phyloP scores from a whole-genome alignment of 2,888 invertebrate genomes.

The Acanthosoma haemorrhoidale region DNA sequence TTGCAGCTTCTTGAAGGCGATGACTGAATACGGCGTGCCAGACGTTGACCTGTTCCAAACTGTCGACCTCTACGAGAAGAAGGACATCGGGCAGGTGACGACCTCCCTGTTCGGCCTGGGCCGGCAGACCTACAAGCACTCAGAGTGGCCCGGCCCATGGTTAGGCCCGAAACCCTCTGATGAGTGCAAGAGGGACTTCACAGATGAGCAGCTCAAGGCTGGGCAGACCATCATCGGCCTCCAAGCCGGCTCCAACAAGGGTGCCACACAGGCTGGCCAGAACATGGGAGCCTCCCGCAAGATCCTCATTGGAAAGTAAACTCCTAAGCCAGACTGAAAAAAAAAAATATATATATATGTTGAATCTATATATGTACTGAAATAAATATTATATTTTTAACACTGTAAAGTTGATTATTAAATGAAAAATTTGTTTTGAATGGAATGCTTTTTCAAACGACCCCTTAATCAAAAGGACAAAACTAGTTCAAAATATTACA shows the following conservation, averaged over 20 bases:
- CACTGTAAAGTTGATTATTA: neutral
- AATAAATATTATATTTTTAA: neutral
- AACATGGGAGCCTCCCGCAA: conserved; percentile 86
- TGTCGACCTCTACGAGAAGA: conserved; percentile 92
- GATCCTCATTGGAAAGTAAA: conserved; percentile 84
- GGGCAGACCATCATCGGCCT: conserved; percentile 87
- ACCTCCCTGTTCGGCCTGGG: conserved; percentile 81
- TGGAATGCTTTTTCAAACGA: neutral
- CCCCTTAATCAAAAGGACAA: too few species aligned
- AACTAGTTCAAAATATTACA: too few species aligned
- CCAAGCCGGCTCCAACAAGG: conserved; percentile 94
- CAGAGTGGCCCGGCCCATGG: conserved; percentile 79
- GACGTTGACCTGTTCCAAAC: conserved; percentile 95
- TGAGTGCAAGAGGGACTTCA: conserved; percentile 90
- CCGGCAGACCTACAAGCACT: conserved; percentile 78
- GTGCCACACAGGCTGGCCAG: conserved; percentile 85
- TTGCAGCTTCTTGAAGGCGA: conserved; percentile 76
- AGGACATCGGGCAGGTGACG: conserved; percentile 75
- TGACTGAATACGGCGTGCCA: conserved; percentile 80
- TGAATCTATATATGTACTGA: neutral
- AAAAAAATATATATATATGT: neutral
- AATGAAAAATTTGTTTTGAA: neutral
- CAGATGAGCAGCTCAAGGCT: conserved; percentile 82
- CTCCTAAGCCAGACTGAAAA: neutral
- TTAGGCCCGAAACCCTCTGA: conserved; percentile 93